Evolutionary conservation across 2,888 invertebrate species (phyloP), one percentile per base, ranked within the genome.

Genomic region (Tipula helvola): DNA sequence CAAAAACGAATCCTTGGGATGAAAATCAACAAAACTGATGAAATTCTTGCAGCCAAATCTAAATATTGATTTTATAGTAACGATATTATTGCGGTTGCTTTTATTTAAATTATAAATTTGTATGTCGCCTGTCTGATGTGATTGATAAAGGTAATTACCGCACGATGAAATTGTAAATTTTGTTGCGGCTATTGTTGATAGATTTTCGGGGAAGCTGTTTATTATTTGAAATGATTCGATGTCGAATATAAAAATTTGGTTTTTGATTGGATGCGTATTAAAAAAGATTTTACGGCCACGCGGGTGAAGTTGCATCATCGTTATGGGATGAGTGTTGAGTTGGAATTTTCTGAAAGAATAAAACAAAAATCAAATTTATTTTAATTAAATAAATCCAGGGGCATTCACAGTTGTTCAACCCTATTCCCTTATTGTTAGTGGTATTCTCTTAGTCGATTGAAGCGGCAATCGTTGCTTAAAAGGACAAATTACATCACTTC

Each of bases 121-220:
- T n/a, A 84, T 84, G 13, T 84, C 84, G n/a, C 84, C 84, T 39
- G 84, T 39, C 12, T 84, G 39, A 7, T 39, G 36, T 13, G 84
- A 39, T 36, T 84, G 41, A 84, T 39, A 84, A 16, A 84, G 16
- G 16, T 84, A 84, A 39, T 36, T 84, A 39, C 84, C 84, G 28
- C 84, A 84, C 41, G 84, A 16, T 84, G 84, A 84, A 16, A 84
- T 84, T 84, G 84, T 84, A 84, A 84, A 84, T 84, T 84, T 84
- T 84, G 39, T 10, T 84, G 84, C 8, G n/a, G 39, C 36, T 4
- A 84, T 8, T n/a, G 84, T 84, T 84, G 84, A 84, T 84, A 84
- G 0, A 84, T 84, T 84, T 84, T 84, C 84, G 7, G 36, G 84
- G 16, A 39, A 39, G 2, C 16, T n/a, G n/a, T 39, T 39, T 84